phyloP scores from a whole-genome alignment of 2,888 invertebrate genomes.

The Drosophila rellima region DNA sequence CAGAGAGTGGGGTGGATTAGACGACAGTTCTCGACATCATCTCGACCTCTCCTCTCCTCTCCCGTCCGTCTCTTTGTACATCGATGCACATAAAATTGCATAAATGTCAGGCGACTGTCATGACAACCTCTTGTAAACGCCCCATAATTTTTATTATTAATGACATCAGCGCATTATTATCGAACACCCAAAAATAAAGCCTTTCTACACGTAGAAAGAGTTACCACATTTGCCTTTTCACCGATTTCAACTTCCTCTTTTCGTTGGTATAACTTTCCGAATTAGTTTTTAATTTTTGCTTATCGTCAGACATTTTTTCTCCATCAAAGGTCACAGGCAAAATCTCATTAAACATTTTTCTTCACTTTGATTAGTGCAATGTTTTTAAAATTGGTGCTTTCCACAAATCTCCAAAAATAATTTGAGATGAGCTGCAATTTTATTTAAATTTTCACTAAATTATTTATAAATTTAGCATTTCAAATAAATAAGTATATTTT shows the following conservation, averaged over 20 bases:
- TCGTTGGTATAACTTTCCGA: too few relatives aligned
- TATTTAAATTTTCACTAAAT: too few relatives aligned
- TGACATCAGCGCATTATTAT: slow-evolving; percentile 63
- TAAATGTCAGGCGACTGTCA: slow-evolving; percentile 79
- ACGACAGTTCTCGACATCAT: slow-evolving; percentile 28
- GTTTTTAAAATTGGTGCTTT: too few relatives aligned
- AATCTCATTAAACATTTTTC: too few relatives aligned
- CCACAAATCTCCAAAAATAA: too few relatives aligned
- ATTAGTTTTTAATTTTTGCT: too few relatives aligned
- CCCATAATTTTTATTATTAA: slow-evolving; percentile 80
- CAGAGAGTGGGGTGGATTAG: slow-evolving; percentile 58
- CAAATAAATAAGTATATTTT: too few relatives aligned
- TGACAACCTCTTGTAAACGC: slow-evolving; percentile 80
- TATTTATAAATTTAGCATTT: too few relatives aligned
- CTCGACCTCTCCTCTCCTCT: slow-evolving; percentile 22
- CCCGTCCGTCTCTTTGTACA: slow-evolving; percentile 42
- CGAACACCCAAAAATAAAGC: slow-evolving; percentile 40
- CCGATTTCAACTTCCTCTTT: background rate
- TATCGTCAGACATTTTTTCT: background rate
- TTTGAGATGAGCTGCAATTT: too few relatives aligned
- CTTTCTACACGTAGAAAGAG: slow-evolving; percentile 8
- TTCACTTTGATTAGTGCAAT: too few relatives aligned
- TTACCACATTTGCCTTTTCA: slow-evolving; percentile 1
- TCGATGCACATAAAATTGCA: slow-evolving; percentile 71
- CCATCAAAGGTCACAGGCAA: background rate